phyloP scores from a whole-genome alignment of 2,888 invertebrate genomes.

The Laothoe populi region DNA sequence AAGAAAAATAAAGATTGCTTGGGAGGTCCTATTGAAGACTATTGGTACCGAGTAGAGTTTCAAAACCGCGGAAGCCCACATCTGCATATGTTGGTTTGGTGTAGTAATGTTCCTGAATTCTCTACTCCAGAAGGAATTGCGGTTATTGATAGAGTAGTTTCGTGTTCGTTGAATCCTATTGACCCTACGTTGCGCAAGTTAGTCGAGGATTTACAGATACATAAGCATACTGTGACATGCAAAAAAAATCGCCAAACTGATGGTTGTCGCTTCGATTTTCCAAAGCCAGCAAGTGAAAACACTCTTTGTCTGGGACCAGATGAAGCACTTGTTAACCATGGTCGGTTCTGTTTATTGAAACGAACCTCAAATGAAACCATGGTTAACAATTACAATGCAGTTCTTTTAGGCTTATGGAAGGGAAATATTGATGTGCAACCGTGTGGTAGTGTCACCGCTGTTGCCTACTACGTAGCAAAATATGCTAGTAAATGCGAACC shows the following conservation, averaged over 20 bases:
- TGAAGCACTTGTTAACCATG: slow-evolving; percentile 45
- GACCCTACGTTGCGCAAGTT: background rate
- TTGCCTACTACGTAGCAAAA: slow-evolving; percentile 51
- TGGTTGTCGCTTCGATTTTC: slow-evolving; percentile 1
- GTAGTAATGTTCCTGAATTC: slow-evolving; percentile 36
- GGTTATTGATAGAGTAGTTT: slow-evolving; percentile 42
- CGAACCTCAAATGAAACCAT: slow-evolving; percentile 40
- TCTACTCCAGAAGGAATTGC: slow-evolving; percentile 34
- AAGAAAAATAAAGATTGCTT: background rate
- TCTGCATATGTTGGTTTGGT: slow-evolving; percentile 50
- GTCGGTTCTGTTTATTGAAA: slow-evolving; percentile 48
- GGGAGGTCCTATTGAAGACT: slow-evolving; percentile 11
- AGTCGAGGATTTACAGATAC: background rate
- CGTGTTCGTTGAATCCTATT: slow-evolving; percentile 35
- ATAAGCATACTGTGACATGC: background rate
- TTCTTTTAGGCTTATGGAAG: slow-evolving; percentile 43
- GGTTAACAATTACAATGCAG: slow-evolving; percentile 51
- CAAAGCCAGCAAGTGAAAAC: background rate
- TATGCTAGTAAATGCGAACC: slow-evolving; percentile 47
- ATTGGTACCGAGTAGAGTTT: slow-evolving; percentile 52
- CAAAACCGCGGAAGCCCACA: slow-evolving; percentile 53
- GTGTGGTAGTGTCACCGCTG: slow-evolving; percentile 48
- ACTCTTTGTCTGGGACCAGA: slow-evolving; percentile 36
- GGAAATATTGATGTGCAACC: slow-evolving; percentile 56
- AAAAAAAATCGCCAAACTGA: background rate